Conservation (phyloP, 1,140 invertebrate species). For the Papilio polyxenes region DNA sequence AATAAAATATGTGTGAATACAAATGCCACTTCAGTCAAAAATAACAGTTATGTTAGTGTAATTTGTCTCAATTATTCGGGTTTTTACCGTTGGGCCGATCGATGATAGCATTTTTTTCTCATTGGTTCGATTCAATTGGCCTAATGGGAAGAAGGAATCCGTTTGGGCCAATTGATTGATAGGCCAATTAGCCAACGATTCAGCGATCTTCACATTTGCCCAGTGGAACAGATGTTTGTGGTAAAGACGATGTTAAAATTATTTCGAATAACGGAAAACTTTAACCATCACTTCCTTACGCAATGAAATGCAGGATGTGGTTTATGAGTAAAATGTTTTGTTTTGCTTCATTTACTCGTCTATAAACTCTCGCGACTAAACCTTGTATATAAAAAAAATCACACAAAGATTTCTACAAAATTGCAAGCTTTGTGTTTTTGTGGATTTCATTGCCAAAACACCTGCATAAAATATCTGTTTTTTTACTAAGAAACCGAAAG, state of each 20-base stretch:
- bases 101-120: too few species aligned
- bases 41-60: too few species aligned
- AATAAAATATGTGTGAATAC: too few species aligned
- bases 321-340: background rate
- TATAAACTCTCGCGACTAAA: background rate
- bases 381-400: background rate
- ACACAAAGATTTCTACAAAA: background rate
- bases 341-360: background rate
- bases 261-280: slow-evolving; percentile 16
- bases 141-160: background rate
- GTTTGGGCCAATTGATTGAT: background rate
- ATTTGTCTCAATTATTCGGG: too few species aligned
- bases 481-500: too few species aligned
- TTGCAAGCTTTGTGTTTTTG: background rate
- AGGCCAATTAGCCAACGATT: too few species aligned
- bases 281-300: background rate
- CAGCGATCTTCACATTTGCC: background rate
- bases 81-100: too few species aligned
- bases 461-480: background rate
- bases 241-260: background rate
- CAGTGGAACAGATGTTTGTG: background rate
- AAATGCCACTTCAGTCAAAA: too few species aligned
- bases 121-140: too few species aligned
- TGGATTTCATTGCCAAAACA: background rate
- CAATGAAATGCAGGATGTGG: background rate